A percentile compares a stretch with the other conserved stretches of the same genome.
These are phyloP conservation scores for Stenichneumon culpator DNA, from an alignment of 2,888 invertebrate genomes.

Conservation along the genomic window DNA sequence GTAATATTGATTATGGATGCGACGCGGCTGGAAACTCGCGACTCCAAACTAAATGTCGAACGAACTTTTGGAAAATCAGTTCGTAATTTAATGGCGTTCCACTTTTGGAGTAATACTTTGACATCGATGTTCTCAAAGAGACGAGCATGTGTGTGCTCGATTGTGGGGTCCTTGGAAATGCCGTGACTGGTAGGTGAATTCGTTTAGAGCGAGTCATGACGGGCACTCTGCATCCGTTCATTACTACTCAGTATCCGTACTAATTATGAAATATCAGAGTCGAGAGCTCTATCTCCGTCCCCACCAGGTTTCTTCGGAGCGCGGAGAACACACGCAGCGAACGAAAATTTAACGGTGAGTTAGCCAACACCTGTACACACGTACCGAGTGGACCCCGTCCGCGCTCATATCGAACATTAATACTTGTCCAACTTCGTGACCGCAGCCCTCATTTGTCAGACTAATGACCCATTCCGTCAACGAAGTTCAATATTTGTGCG, in stretches of 20 bases:
- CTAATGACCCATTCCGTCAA: conserved; percentile 54
- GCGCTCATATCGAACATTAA: conserved; percentile 26
- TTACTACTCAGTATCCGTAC: conserved; percentile 2
- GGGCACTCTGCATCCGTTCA: background rate
- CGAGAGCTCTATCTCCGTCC: background rate
- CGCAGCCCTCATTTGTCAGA: conserved; percentile 48
- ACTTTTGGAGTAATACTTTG: background rate
- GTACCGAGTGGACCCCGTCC: conserved; percentile 22
- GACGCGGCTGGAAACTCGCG: background rate
- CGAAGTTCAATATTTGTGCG: conserved; percentile 50
- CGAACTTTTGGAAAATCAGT: too few relatives aligned
- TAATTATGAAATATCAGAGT: conserved; percentile 23
- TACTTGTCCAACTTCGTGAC: conserved; percentile 48
- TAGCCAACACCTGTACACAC: conserved; percentile 37
- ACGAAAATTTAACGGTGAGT: conserved; percentile 9
- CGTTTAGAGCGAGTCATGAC: background rate
- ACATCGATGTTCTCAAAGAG: background rate
- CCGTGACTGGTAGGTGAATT: background rate
- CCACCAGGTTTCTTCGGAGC: background rate
- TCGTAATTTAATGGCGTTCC: too few relatives aligned
- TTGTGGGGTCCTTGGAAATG: background rate
- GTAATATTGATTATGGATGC: background rate
- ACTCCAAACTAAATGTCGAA: too few relatives aligned
- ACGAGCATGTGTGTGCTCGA: background rate
- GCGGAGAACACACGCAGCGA: background rate